Evolutionary conservation across 1,140 invertebrate genomes (phyloP).

Genomic region (Maconellicoccus hirsutus): DNA sequence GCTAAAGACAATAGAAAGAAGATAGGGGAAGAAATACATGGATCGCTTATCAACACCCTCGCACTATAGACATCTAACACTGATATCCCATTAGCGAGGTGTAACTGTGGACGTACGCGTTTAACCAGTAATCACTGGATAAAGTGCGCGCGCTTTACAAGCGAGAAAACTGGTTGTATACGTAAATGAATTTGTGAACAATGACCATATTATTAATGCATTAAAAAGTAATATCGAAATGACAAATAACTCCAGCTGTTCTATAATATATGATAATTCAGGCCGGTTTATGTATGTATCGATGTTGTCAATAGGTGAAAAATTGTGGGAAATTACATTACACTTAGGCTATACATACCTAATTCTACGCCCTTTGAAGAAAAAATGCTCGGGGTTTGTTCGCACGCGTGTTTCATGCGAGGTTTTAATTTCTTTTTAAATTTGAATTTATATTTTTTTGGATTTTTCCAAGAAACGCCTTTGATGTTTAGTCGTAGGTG

Average conservation of each 20-base stretch:
- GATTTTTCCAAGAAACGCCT: no score
- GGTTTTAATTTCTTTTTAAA: no score
- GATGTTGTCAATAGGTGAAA: background rate
- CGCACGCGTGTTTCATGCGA: no score
- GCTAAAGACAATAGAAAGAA: conserved; percentile 14
- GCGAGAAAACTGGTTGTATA: conserved; percentile 12
- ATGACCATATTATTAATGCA: conserved; percentile 19
- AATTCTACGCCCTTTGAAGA: no score
- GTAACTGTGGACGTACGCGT: background rate
- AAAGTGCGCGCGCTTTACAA: conserved; percentile 6
- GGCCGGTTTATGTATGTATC: background rate
- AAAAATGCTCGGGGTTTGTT: no score
- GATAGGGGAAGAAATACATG: conserved; percentile 16
- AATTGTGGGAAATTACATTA: background rate
- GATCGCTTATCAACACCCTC: conserved; percentile 20
- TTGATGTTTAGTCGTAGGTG: no score
- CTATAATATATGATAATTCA: conserved; percentile 18
- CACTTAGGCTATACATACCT: no score
- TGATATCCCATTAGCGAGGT: conserved; percentile 21
- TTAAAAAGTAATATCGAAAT: conserved; percentile 19
- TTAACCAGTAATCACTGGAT: conserved; percentile 14
- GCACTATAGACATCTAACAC: conserved; percentile 14
- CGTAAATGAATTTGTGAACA: conserved; percentile 21
- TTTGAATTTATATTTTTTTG: no score
- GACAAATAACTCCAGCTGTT: conserved; percentile 18